These are phyloP conservation scores for Anguilla japonica DNA, from an alignment of 2,113 vertebrate species.

Conservation along the genomic window DNA sequence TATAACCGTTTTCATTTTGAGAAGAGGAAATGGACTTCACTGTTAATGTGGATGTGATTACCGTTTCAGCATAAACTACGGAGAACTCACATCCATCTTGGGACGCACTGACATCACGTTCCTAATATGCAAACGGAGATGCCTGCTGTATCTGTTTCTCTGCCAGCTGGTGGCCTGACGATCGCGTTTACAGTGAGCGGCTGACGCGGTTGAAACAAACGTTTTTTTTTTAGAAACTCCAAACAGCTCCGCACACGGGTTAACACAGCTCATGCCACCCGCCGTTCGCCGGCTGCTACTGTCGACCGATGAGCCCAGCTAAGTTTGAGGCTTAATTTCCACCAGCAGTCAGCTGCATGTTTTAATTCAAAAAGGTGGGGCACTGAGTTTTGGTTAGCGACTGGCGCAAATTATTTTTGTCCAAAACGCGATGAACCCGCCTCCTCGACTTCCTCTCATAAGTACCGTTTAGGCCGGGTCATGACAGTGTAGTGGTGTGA, in stretches of 20 bases:
- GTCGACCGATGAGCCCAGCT: slow-evolving; percentile 42
- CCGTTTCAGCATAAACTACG: not conserved
- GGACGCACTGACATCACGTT: not conserved
- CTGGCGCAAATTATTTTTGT: not conserved
- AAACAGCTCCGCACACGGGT: not conserved
- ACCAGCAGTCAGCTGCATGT: slow-evolving; percentile 13
- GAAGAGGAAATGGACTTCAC: not conserved
- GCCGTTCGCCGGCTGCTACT: slow-evolving; percentile 35
- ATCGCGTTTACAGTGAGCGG: not conserved
- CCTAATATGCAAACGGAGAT: not conserved
- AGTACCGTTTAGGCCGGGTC: no score
- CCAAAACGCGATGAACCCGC: no score
- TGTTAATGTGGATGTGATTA: not conserved
- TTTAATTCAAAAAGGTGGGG: slow-evolving; percentile 18
- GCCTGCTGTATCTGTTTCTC: not conserved
- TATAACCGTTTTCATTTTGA: not conserved
- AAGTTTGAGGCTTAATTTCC: slow-evolving; percentile 27
- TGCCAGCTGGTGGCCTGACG: not conserved
- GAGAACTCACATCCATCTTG: not conserved
- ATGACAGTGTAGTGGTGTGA: no score
- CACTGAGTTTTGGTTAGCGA: slow-evolving; percentile 1
- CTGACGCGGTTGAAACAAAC: not conserved
- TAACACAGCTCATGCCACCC: slow-evolving; percentile 24
- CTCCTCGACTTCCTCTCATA: no score
- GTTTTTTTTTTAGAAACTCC: not conserved